These are phyloP conservation scores for Malurus elegans DNA, from an alignment of 2,113 vertebrate genomes.

Conservation along the genomic window DNA sequence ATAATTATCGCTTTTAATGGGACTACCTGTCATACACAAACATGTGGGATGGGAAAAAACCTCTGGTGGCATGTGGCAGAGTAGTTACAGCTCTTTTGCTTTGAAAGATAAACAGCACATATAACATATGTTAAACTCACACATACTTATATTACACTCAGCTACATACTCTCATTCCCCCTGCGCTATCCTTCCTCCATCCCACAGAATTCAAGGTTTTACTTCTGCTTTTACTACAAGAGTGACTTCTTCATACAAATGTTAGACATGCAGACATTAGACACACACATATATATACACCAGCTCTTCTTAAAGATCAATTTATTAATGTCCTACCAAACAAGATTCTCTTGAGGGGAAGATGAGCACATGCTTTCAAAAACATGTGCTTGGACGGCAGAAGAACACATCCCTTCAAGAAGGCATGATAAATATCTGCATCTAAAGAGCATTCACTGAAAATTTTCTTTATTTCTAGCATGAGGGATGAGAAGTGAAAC, in stretches of 20 bases:
- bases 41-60: neutral
- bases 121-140: neutral
- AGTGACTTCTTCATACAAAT: neutral
- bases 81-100: neutral
- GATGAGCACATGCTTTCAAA: neutral
- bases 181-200: neutral
- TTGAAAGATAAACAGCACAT: neutral
- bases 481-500: neutral
- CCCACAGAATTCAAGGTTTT: neutral
- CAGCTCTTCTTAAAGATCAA: neutral
- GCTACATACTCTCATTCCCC: neutral
- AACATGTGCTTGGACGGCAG: neutral
- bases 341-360: neutral
- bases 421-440: neutral
- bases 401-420: neutral
- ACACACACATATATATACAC: neutral
- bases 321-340: neutral
- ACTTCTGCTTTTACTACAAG: neutral
- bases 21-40: neutral
- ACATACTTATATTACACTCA: neutral
- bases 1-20: neutral
- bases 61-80: neutral
- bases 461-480: neutral
- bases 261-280: neutral
- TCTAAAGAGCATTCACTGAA: neutral